Evolutionary conservation across 2,113 vertebrate genomes (phyloP).

Genomic region (Formicarius rufipectus): DNA sequence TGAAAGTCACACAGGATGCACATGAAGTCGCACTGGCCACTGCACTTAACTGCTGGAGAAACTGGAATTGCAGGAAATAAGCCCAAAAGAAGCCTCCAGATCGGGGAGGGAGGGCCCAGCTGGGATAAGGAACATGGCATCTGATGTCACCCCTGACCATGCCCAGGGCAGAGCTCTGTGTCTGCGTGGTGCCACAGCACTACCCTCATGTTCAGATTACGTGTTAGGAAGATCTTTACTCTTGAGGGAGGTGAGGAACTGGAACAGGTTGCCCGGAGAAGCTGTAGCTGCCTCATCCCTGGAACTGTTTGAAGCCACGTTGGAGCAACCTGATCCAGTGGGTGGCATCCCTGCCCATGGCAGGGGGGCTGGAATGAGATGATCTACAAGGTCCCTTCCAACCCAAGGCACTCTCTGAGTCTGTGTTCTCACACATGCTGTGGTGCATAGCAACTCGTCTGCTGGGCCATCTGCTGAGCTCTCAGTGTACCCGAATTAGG

Average conservation of each 20-base stretch:
- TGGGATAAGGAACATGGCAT: neutral
- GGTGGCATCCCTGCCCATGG: neutral
- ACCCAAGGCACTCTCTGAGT: neutral
- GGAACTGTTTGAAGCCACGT: neutral
- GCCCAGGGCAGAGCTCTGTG: neutral
- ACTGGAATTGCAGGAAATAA: neutral
- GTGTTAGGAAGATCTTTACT: neutral
- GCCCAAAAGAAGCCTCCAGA: neutral
- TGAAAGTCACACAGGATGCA: neutral
- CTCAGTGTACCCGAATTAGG: neutral
- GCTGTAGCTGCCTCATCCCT: neutral
- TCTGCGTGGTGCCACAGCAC: neutral
- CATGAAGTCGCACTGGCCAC: neutral
- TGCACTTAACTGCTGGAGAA: neutral
- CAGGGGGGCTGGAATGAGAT: neutral
- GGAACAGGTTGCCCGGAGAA: neutral
- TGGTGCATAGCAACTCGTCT: conserved; percentile 45
- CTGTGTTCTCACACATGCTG: neutral
- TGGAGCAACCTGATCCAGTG: neutral
- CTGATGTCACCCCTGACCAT: neutral
- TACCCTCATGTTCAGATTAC: neutral
- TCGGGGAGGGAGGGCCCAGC: neutral
- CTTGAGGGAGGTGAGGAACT: neutral
- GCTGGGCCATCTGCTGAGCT: conserved; percentile 30
- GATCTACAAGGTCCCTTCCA: neutral